Conservation (phyloP, 1,140 invertebrate species). For the Bradysia coprophila region DNA sequence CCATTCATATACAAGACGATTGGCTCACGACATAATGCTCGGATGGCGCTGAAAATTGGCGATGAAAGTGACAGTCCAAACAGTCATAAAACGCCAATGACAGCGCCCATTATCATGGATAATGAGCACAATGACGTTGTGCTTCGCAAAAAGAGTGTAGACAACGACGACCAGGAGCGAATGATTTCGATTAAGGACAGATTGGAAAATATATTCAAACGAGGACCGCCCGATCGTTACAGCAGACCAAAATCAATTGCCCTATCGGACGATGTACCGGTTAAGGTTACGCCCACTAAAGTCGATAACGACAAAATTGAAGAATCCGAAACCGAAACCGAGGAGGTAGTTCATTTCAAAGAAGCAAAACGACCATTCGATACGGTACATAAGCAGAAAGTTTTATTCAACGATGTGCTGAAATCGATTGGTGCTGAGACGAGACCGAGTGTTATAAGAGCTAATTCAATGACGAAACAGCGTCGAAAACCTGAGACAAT, state of each 20-base stretch:
- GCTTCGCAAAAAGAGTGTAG: not conserved
- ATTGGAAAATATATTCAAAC: not conserved
- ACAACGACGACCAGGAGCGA: not conserved
- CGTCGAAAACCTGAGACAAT: too few species aligned
- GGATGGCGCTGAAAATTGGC: not conserved
- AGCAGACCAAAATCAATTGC: not conserved
- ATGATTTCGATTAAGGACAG: not conserved
- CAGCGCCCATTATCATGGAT: too few species aligned
- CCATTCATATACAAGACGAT: constrained; percentile 21
- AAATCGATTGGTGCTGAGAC: not conserved
- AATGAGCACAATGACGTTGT: not conserved
- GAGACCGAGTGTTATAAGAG: not conserved
- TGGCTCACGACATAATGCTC: constrained; percentile 1
- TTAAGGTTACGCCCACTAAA: not conserved
- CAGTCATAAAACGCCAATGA: not conserved
- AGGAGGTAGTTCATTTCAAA: not conserved
- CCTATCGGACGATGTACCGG: not conserved
- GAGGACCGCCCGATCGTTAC: not conserved
- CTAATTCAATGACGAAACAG: too few species aligned
- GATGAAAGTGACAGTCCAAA: not conserved
- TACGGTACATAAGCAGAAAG: not conserved
- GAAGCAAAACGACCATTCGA: not conserved
- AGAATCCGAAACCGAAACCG: not conserved
- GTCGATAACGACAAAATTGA: not conserved
- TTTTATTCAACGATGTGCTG: not conserved